Conservation (phyloP, 2,113 vertebrate species). For the Butorides virescens region DNA sequence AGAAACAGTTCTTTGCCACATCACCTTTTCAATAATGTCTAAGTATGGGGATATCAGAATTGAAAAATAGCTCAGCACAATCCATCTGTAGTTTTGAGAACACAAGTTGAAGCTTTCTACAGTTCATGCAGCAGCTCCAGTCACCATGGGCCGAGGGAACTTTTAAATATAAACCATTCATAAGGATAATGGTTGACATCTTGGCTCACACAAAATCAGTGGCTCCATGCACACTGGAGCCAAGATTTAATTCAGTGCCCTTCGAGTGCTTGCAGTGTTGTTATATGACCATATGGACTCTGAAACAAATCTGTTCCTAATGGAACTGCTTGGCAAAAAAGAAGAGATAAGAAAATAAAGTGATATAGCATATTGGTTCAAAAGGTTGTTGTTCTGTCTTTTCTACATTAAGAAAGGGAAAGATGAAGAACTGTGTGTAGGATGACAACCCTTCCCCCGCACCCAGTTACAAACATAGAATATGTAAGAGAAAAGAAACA, state of each 20-base stretch:
- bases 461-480: background rate
- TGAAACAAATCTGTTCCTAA: background rate
- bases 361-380: background rate
- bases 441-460: background rate
- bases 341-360: background rate
- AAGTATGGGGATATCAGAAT: background rate
- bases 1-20: background rate
- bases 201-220: background rate
- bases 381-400: background rate
- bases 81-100: background rate
- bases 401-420: background rate
- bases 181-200: background rate
- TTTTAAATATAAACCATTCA: background rate
- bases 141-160: background rate
- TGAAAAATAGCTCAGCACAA: background rate
- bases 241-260: background rate
- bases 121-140: background rate
- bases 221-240: background rate
- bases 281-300: background rate
- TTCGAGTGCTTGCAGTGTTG: background rate
- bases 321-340: background rate
- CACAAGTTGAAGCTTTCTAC: background rate
- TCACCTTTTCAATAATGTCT: background rate
- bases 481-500: background rate
- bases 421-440: background rate